Conservation (phyloP, 2,113 vertebrate species). For the Embiotoca jacksoni region DNA sequence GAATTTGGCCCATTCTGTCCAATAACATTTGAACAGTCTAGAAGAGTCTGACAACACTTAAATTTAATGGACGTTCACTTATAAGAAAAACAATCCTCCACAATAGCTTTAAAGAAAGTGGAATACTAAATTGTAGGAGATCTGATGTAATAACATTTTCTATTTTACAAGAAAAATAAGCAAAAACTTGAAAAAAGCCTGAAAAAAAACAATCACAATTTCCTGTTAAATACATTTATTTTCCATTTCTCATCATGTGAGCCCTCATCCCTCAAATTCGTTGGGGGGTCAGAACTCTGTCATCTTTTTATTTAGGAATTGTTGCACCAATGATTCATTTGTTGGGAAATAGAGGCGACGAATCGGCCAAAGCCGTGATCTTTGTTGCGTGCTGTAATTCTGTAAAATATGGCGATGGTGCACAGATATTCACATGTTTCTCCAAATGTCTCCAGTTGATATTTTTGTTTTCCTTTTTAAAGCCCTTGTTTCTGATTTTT, state of each 20-base stretch:
- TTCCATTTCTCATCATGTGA: not conserved
- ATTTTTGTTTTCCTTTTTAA: slow-evolving; percentile 16
- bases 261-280: not conserved
- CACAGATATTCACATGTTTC: not conserved
- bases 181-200: no score
- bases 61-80: no score
- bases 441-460: not conserved
- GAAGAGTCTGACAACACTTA: no score
- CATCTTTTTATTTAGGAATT: not conserved
- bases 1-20: no score
- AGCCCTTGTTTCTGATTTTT: slow-evolving; percentile 11
- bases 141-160: no score
- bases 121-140: no score
- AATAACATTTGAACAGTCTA: no score
- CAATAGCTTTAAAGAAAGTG: no score
- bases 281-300: not conserved
- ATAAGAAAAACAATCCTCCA: no score
- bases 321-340: not conserved
- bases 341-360: not conserved
- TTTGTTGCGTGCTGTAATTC: not conserved
- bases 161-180: no score
- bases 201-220: no score
- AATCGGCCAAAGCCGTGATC: not conserved
- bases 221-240: no score
- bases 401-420: not conserved